These are phyloP conservation scores for Nyctalus aviator DNA, from an alignment of 2,797 vertebrate genomes.

Conservation along the genomic window DNA sequence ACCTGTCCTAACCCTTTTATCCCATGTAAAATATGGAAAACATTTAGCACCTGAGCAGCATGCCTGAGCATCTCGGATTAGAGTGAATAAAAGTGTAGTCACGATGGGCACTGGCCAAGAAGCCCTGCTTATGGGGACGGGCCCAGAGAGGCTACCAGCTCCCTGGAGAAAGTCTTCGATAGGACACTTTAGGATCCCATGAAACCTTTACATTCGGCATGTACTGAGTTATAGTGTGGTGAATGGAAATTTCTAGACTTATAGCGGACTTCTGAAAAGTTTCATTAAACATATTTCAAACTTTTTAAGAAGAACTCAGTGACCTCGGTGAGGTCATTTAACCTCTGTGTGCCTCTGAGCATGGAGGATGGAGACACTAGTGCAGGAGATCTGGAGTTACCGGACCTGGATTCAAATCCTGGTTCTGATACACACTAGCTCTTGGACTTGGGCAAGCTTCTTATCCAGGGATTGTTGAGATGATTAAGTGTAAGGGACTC, in stretches of 20 bases:
- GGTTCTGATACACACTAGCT: too few species aligned
- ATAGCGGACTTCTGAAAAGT: not conserved
- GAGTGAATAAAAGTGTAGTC: accelerated
- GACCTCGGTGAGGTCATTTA: not conserved
- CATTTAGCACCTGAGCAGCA: not conserved
- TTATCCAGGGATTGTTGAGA: not conserved
- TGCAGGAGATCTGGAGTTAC: too few species aligned
- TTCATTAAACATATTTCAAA: not conserved
- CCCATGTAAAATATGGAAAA: not conserved
- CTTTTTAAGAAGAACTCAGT: not conserved
- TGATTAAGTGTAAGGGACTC: too few species aligned
- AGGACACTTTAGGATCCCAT: not conserved
- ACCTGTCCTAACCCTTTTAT: not conserved
- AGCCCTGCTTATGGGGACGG: accelerated
- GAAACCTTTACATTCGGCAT: not conserved
- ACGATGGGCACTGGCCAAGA: accelerated
- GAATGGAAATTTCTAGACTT: not conserved
- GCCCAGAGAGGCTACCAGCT: not conserved
- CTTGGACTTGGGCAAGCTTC: too few species aligned
- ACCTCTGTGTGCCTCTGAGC: not conserved
- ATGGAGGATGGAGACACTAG: not conserved
- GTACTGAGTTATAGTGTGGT: not conserved
- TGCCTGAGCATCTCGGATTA: accelerated
- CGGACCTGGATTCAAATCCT: too few species aligned
- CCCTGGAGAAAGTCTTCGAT: not conserved